A percentile compares a stretch with the other conserved stretches of the same genome.
Evolutionary conservation across 2,113 vertebrate genomes (phyloP).

Genomic region (Naja naja): DNA sequence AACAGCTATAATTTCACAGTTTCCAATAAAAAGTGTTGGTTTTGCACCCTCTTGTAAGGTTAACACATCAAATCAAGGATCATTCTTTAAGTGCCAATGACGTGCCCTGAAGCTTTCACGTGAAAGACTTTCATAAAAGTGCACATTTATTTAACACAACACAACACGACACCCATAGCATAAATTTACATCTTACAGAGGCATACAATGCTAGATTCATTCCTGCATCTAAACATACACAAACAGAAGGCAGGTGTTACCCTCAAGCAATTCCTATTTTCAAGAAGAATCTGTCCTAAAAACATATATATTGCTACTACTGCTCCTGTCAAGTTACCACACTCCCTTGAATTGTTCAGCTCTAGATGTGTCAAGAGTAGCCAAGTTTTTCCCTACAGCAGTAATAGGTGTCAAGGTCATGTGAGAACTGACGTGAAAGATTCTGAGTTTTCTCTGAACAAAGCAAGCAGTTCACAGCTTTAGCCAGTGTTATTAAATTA

Average conservation of each 20-base stretch:
- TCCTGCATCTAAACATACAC: neutral
- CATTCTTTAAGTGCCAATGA: neutral
- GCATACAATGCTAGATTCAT: neutral
- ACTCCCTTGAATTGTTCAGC: neutral
- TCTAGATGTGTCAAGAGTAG: neutral
- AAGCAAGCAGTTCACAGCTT: neutral
- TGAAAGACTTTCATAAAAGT: neutral
- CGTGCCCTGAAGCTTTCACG: neutral
- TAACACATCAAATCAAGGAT: neutral
- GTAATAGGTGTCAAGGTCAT: neutral
- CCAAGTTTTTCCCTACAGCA: neutral
- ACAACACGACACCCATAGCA: neutral
- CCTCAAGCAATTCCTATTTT: conserved; percentile 4
- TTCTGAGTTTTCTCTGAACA: conserved; percentile 4
- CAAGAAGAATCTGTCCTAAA: neutral
- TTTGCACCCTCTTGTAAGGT: neutral
- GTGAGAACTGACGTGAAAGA: neutral
- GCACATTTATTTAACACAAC: neutral
- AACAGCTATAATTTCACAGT: neutral
- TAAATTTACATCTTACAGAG: neutral
- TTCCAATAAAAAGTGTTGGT: neutral
- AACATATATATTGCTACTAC: neutral
- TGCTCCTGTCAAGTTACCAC: neutral
- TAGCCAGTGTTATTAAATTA: neutral
- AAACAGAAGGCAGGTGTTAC: neutral